A percentile compares a stretch with the other conserved stretches of the same genome.
These are phyloP conservation scores for Epizoanthus fatuus DNA, from an alignment of 92 coral and sea anemone genomes.

Conservation along the genomic window DNA sequence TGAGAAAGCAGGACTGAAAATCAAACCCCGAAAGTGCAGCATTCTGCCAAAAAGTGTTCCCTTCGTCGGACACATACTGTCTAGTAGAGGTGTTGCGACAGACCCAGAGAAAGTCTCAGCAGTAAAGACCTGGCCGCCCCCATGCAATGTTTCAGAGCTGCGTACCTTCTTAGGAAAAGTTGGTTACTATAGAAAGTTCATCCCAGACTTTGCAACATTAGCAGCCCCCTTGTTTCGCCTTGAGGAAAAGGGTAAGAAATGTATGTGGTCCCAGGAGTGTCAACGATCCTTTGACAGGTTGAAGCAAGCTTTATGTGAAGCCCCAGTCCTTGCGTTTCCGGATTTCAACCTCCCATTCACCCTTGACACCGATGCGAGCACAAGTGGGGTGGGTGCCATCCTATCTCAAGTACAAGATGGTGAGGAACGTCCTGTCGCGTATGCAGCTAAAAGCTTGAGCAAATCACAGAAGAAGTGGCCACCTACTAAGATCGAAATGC, in stretches of 20 bases:
- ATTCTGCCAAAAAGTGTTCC: slow-evolving; percentile 20
- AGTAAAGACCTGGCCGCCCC: slow-evolving; percentile 40
- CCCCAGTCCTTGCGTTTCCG: slow-evolving; percentile 55
- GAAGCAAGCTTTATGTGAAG: slow-evolving; percentile 31
- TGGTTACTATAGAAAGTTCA: slow-evolving; percentile 56
- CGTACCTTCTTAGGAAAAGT: slow-evolving; percentile 43
- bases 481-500: slow-evolving; percentile 37
- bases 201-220: slow-evolving; percentile 48
- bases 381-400: neutral
- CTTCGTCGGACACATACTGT: slow-evolving; percentile 30
- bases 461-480: slow-evolving; percentile 10
- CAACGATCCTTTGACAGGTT: slow-evolving; percentile 30
- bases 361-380: slow-evolving; percentile 52
- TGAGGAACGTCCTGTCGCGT: neutral
- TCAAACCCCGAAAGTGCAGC: slow-evolving; percentile 41
- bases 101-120: slow-evolving; percentile 54
- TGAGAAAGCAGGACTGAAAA: slow-evolving; percentile 52
- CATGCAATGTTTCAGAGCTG: slow-evolving; percentile 38
- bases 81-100: slow-evolving; percentile 49
- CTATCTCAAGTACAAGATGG: slow-evolving; percentile 4
- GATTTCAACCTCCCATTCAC: slow-evolving; percentile 50
- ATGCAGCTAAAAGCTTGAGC: slow-evolving; percentile 3
- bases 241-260: slow-evolving; percentile 36
- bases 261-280: slow-evolving; percentile 43
- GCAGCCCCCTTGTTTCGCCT: slow-evolving; percentile 28